These are phyloP conservation scores for Lichenostomus cassidix DNA, from an alignment of 2,113 vertebrate species.

Conservation along the genomic window DNA sequence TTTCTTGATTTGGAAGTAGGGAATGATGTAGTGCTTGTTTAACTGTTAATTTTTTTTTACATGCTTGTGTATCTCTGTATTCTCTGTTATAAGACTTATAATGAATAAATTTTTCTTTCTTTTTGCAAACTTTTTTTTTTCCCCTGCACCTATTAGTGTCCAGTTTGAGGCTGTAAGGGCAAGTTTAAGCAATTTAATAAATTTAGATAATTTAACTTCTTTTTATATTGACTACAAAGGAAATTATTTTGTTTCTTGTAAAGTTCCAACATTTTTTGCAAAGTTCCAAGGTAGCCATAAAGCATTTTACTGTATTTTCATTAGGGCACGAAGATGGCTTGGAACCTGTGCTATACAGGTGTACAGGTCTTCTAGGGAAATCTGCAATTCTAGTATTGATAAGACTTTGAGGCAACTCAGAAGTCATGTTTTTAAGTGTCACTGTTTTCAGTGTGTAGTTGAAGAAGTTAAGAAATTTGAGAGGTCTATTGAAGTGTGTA, in stretches of 20 bases:
- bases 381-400: neutral
- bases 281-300: neutral
- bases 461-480: neutral
- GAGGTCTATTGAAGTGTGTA: neutral
- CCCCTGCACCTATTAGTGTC: neutral
- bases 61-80: neutral
- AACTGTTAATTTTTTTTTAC: neutral
- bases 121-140: neutral
- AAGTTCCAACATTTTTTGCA: neutral
- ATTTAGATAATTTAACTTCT: neutral
- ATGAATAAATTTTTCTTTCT: neutral
- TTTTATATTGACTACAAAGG: neutral
- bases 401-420: neutral
- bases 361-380: neutral
- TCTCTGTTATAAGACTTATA: neutral
- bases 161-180: neutral
- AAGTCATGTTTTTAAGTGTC: neutral
- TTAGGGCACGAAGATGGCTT: neutral
- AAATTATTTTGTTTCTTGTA: neutral
- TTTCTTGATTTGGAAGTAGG: neutral
- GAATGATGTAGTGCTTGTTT: neutral
- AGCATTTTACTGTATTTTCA: neutral
- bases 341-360: neutral
- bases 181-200: neutral
- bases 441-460: neutral